Evolutionary conservation across 2,113 vertebrate species (phyloP).

Genomic region (Microtus pennsylvanicus): DNA sequence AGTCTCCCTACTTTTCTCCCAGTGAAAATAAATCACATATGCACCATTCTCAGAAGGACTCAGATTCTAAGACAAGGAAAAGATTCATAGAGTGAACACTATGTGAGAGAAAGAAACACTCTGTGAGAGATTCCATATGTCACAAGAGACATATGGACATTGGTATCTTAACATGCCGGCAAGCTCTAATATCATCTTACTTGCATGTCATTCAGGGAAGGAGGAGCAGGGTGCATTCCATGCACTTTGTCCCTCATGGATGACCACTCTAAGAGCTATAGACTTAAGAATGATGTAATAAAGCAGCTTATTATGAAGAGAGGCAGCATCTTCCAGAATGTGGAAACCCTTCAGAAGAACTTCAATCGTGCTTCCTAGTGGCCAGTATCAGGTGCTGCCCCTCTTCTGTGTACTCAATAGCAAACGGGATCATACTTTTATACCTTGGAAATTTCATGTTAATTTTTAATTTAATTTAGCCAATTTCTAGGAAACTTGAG

Average conservation of each 20-base stretch:
- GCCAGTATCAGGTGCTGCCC: background rate
- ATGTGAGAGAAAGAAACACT: background rate
- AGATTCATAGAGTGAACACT: background rate
- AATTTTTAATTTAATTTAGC: background rate
- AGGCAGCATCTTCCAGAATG: background rate
- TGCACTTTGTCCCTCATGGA: background rate
- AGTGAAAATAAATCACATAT: background rate
- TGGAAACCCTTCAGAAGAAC: background rate
- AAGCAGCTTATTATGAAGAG: background rate
- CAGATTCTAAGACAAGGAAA: background rate
- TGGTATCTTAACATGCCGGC: background rate
- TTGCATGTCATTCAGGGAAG: background rate
- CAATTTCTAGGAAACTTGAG: background rate
- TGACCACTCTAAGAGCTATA: background rate
- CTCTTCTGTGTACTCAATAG: background rate
- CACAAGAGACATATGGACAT: background rate
- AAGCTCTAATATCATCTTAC: background rate
- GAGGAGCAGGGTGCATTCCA: background rate
- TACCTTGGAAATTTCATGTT: background rate
- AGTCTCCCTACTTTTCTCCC: background rate
- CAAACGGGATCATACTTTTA: background rate
- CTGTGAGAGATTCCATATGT: too few relatives aligned
- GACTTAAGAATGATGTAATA: background rate
- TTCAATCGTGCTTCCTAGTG: background rate
- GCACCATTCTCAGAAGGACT: background rate